These are phyloP conservation scores for Frankliniella fusca DNA, from an alignment of 2,888 invertebrate species.

Conservation along the genomic window DNA sequence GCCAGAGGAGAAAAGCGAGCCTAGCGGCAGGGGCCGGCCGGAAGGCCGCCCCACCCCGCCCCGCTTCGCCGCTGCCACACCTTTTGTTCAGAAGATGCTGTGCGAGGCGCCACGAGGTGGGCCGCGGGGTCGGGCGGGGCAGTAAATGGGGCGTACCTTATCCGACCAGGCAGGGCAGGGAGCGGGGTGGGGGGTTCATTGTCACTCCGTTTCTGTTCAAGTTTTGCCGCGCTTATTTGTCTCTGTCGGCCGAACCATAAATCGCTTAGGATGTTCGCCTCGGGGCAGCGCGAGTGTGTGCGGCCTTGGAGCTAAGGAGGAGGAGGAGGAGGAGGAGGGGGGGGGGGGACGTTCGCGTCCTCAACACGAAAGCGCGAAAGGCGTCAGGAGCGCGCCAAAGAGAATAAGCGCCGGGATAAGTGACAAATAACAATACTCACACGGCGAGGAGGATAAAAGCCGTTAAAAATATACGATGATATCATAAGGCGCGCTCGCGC, in stretches of 20 bases:
- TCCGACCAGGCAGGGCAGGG: neutral
- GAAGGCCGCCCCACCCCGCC: no score
- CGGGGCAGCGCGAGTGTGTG: neutral
- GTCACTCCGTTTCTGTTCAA: slow-evolving; percentile 15
- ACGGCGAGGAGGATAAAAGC: neutral
- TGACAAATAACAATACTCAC: no score
- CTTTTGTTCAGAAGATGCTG: no score
- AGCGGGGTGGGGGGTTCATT: neutral
- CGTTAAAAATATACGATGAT: slow-evolving; percentile 25
- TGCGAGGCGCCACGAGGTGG: no score
- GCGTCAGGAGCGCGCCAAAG: no score
- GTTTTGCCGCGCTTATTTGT: neutral
- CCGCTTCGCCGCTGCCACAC: no score
- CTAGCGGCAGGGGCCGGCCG: neutral
- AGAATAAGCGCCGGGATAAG: no score
- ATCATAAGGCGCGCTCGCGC: neutral
- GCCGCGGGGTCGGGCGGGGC: no score
- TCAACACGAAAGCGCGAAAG: no score
- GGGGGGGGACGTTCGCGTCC: no score
- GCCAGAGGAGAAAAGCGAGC: neutral
- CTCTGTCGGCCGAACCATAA: slow-evolving; percentile 4
- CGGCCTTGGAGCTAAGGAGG: neutral
- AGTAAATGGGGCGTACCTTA: no score
- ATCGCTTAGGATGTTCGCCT: neutral
- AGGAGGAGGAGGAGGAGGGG: neutral